phyloP scores from a whole-genome alignment of 1,140 invertebrate genomes.

The Teleogryllus occipitalis region DNA sequence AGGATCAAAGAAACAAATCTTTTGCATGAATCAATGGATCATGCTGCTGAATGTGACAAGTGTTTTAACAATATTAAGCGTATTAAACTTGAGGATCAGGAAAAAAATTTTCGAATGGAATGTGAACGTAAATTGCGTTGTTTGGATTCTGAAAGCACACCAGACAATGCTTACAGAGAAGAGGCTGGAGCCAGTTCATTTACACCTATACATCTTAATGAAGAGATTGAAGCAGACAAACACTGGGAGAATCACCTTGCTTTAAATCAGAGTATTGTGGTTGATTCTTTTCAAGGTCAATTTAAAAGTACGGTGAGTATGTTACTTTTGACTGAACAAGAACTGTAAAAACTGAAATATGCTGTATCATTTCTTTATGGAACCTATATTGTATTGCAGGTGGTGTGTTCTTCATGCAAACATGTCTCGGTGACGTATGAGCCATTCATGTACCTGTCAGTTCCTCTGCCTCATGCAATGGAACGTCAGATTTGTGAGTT shows the following conservation, averaged over 20 bases:
- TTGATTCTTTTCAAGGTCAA: constrained; percentile 64
- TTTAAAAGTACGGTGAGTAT: constrained; percentile 58
- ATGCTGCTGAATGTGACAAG: constrained; percentile 28
- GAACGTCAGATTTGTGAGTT: constrained; percentile 50
- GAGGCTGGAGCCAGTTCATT: constrained; percentile 26
- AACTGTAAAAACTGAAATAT: not conserved
- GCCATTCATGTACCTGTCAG: constrained; percentile 65
- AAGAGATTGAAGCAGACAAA: constrained; percentile 46
- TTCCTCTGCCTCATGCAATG: constrained; percentile 58
- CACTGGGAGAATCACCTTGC: constrained; percentile 54
- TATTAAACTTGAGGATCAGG: constrained; percentile 40
- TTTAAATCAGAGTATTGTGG: constrained; percentile 53
- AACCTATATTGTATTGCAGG: constrained; percentile 37
- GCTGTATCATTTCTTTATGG: not conserved
- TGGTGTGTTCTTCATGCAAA: constrained; percentile 56
- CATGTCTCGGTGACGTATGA: constrained; percentile 63
- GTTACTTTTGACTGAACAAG: not conserved
- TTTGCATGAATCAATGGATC: constrained; percentile 30
- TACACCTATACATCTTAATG: constrained; percentile 20
- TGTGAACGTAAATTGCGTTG: constrained; percentile 26
- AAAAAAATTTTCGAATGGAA: constrained; percentile 36
- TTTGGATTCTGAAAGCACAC: constrained; percentile 3
- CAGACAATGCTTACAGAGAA: constrained; percentile 24
- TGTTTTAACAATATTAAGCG: constrained; percentile 38
- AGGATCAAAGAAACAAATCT: constrained; percentile 42